phyloP scores from a whole-genome alignment of 2,888 invertebrate species.

The Sepiola atlantica region DNA sequence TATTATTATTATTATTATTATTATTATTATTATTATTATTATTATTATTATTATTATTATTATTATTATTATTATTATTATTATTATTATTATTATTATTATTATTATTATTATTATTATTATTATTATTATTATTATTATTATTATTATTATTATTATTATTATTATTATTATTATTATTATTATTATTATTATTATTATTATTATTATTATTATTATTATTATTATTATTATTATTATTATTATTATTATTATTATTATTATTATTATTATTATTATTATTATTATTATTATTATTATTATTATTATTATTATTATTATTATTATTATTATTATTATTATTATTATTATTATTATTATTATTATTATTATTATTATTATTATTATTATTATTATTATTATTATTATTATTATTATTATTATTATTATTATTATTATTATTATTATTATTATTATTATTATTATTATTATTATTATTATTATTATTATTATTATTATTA shows the following conservation, averaged over 20 bases:
- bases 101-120: no score
- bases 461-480: not conserved
- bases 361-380: not conserved
- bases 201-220: not conserved
- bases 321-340: not conserved
- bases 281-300: not conserved
- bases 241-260: not conserved
- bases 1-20: no score
- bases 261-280: not conserved
- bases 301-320: not conserved
- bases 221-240: not conserved
- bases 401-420: not conserved
- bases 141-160: no score
- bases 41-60: no score
- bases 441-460: not conserved
- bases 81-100: no score
- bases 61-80: no score
- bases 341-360: not conserved
- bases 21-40: no score
- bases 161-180: no score
- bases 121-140: no score
- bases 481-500: not conserved
- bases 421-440: not conserved
- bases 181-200: no score
- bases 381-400: not conserved